Percentiles rank a stretch among this genome's conserved stretches.
phyloP scores from a whole-genome alignment of 2,113 vertebrate species.

The Siniperca chuatsi region DNA sequence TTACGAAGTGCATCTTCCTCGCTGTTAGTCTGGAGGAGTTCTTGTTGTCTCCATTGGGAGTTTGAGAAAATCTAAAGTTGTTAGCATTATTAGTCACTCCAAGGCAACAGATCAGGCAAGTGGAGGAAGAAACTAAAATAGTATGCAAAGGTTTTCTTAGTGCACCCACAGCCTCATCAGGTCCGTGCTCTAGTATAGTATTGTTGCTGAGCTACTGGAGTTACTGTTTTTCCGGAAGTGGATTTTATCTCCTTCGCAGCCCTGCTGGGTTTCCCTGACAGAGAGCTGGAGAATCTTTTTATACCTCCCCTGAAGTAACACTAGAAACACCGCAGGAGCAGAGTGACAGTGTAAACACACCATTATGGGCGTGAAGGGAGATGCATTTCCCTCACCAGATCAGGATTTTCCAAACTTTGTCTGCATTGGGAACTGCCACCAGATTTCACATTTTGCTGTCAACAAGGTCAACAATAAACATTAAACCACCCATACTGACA shows the following conservation, averaged over 20 bases:
- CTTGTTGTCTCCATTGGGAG: conserved; percentile 23
- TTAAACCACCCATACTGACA: neutral
- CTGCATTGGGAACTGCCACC: neutral
- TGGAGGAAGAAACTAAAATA: conserved; percentile 40
- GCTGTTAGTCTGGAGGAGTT: conserved; percentile 20
- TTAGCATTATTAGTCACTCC: conserved; percentile 38
- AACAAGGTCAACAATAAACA: conserved; percentile 4
- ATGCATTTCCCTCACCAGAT: conserved; percentile 5
- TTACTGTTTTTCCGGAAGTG: conserved; percentile 29
- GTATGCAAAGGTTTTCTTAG: conserved; percentile 36
- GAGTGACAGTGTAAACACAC: conserved; percentile 42
- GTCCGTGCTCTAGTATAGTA: neutral
- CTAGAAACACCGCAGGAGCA: conserved; percentile 26
- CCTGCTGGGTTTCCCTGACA: conserved; percentile 57
- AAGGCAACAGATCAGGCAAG: conserved; percentile 28
- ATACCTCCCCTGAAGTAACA: conserved; percentile 47
- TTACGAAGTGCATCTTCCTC: conserved; percentile 3
- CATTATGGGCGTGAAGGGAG: conserved; percentile 28
- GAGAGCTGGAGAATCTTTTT: conserved; percentile 42
- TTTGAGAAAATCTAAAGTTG: conserved; percentile 45
- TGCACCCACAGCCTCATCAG: conserved; percentile 18
- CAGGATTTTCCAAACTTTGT: conserved; percentile 5
- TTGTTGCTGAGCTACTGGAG: conserved; percentile 4
- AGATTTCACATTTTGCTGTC: neutral
- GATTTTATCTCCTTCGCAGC: conserved; percentile 27